Base-by-base conservation (phyloP, 2,888 invertebrate genomes). In the Eumerus sabulonum region DNA sequence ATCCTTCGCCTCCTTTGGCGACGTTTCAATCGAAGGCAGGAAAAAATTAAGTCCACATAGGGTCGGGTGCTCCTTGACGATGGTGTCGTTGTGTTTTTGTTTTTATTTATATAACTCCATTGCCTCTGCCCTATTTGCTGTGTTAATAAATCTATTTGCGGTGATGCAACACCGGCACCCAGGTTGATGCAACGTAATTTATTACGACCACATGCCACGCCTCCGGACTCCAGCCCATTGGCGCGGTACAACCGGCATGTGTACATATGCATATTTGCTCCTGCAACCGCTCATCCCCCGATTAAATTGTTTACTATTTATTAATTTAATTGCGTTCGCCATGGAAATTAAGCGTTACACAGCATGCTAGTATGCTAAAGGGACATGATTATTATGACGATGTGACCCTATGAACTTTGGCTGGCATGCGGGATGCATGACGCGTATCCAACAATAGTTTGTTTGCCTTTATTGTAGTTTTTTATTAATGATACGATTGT, bases 291-390 rank as follows among this genome's bases (percentile, higher is more conserved):
- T 73, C 77, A 73, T 63, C 77, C 77, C 77, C 59, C 73, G 77
- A 79, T 79, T 79, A 79, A 51, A 79, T 68, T 68, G 77, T 79
- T 73, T 79, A 73, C 73, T 73, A 63, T 79, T n/a, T 79, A 79
- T 79, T 68, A 79, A 79, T 79, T 79, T 73, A 79, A 79, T 79
- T 79, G 77, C 73, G 63, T 73, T 73, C 42, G 42, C 68, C 73
- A 79, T 79, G 77, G 73, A 79, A 73, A 79, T 79, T 79, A 79
- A 79, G 68, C 73, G 73, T 73, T 79, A 73, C 68, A 68, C 59
- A 68, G 64, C 54, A 48, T 42, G 45, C 57, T 63, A 68, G 64
- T 60, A 48, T 42, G 45, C 57, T 59, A 57, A 57, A 59, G 77
- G 19, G 72, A 56, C 51, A 62, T 45, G 62, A 56, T 66, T 66